A percentile compares a stretch with the other conserved stretches of the same genome.
These are phyloP conservation scores for Grantiella picta DNA, from an alignment of 2,113 vertebrate genomes.

Conservation along the genomic window DNA sequence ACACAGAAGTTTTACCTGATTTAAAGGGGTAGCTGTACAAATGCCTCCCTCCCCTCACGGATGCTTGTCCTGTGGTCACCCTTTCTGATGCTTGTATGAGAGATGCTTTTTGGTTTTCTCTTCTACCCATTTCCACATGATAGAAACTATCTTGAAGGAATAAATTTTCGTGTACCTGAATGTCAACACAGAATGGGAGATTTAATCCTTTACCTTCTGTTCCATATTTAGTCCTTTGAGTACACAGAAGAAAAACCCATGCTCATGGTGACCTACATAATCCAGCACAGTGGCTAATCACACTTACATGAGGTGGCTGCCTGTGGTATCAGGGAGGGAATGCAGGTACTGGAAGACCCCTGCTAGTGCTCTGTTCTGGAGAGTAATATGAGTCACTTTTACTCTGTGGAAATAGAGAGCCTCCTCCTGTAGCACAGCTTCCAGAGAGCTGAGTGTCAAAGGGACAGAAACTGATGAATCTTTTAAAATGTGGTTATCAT, in stretches of 20 bases:
- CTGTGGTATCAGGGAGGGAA: neutral
- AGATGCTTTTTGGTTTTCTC: neutral
- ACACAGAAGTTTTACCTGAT: neutral
- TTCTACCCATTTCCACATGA: neutral
- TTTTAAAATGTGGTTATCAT: neutral
- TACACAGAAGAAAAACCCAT: neutral
- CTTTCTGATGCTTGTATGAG: neutral
- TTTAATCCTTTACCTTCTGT: neutral
- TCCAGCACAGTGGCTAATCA: neutral
- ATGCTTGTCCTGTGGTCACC: neutral
- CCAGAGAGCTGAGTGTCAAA: neutral
- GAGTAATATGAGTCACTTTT: neutral
- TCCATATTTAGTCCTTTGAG: neutral
- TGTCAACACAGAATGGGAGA: neutral
- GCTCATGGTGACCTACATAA: neutral
- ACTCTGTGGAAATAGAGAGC: neutral
- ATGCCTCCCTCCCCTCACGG: accelerated
- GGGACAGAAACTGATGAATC: neutral
- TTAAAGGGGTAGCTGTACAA: neutral
- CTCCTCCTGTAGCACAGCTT: neutral
- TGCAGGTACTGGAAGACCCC: accelerated
- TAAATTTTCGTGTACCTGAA: neutral
- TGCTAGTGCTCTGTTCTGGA: neutral
- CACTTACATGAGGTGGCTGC: neutral
- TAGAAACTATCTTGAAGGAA: neutral